These are phyloP conservation scores for Stramonita haemastoma DNA, from an alignment of 2,888 invertebrate genomes.

Conservation along the genomic window DNA sequence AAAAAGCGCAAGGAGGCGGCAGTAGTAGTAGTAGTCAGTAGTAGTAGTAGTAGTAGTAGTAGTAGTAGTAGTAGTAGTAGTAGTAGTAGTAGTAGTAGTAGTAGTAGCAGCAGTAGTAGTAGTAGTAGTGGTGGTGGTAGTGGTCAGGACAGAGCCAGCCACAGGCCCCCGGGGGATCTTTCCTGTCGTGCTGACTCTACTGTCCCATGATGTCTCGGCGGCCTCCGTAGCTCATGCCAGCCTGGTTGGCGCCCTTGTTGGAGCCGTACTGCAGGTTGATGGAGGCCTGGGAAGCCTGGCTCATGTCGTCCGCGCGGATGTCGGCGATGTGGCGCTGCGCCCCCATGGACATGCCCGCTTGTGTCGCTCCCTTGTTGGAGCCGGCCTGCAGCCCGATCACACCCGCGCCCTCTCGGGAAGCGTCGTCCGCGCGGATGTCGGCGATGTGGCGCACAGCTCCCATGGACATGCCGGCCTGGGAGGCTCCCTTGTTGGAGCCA, in stretches of 20 bases:
- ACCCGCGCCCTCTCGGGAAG: conserved; percentile 53
- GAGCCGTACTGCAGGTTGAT: conserved; percentile 71
- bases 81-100: too few relatives aligned
- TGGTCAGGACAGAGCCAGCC: background rate
- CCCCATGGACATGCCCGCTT: conserved; percentile 68
- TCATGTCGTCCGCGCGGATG: conserved; percentile 62
- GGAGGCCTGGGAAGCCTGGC: conserved; percentile 57
- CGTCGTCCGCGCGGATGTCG: conserved; percentile 72
- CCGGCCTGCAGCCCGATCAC: conserved; percentile 72
- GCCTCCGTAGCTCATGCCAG: conserved; percentile 59
- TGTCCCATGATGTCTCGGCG: conserved; percentile 51
- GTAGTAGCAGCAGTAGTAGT: too few relatives aligned
- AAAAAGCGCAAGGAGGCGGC: too few relatives aligned
- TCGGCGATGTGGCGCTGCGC: conserved; percentile 69
- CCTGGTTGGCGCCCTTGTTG: conserved; percentile 66
- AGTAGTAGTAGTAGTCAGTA: too few relatives aligned
- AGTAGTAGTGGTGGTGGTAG: too few relatives aligned
- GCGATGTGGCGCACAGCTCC: conserved; percentile 73
- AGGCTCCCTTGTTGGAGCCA: conserved; percentile 73
- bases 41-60: too few relatives aligned
- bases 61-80: too few relatives aligned
- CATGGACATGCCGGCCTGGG: conserved; percentile 74
- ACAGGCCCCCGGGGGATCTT: background rate
- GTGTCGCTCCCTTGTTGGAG: conserved; percentile 72
- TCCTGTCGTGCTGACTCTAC: conserved; percentile 8